Evolutionary conservation across 2,888 invertebrate species (phyloP).

Genomic region (Harpalus rufipes): DNA sequence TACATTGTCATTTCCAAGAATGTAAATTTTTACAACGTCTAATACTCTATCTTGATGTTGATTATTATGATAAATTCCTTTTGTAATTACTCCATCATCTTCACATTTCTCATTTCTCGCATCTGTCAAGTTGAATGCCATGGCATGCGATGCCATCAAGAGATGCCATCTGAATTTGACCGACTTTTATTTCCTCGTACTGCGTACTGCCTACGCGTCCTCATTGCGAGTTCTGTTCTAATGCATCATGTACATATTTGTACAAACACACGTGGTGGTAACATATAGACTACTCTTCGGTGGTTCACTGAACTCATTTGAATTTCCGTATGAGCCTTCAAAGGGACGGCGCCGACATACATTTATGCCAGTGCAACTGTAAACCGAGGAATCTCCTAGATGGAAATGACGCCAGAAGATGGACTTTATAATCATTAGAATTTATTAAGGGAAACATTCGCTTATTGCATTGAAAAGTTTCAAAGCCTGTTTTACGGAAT

Average conservation of each 20-base stretch:
- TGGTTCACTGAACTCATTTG: conserved; percentile 52
- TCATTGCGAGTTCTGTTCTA: conserved; percentile 24
- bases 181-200: conserved; percentile 36
- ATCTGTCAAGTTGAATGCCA: not conserved
- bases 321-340: conserved; percentile 44
- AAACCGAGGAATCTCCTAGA: not conserved
- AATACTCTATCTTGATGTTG: not conserved
- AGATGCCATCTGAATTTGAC: conserved; percentile 11
- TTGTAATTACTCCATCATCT: not conserved
- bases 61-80: not conserved
- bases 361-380: not conserved
- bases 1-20: not conserved
- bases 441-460: no score
- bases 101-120: not conserved
- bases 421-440: no score
- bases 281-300: conserved; percentile 8
- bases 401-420: not conserved
- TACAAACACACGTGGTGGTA: conserved; percentile 4
- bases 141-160: not conserved
- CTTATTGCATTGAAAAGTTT: no score
- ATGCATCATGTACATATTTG: conserved; percentile 46
- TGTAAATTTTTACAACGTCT: not conserved
- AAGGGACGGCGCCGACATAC: conserved; percentile 25
- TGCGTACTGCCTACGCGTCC: conserved; percentile 8
- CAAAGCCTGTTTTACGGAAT: no score